A percentile compares a stretch with the other conserved stretches of the same genome.
These are phyloP conservation scores for Fukomys damarensis DNA, from an alignment of 2,113 vertebrate species.

Conservation along the genomic window DNA sequence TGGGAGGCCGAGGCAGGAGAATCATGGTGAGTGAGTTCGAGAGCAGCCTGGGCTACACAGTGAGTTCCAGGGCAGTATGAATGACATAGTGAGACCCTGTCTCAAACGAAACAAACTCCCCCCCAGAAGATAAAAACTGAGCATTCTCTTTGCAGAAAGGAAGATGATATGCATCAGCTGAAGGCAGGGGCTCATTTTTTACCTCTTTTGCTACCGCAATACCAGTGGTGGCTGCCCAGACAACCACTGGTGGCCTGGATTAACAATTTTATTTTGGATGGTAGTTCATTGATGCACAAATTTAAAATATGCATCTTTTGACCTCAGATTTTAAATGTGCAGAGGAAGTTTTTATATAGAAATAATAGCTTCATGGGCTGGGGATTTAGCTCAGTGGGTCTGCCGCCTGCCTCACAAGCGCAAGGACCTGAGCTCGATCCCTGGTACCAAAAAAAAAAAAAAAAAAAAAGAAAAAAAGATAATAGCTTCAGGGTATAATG, in stretches of 20 bases:
- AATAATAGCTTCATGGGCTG: not conserved
- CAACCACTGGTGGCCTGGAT: not conserved
- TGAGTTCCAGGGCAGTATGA: no score
- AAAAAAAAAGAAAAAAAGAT: no score
- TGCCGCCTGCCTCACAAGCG: no score
- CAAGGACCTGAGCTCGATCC: no score
- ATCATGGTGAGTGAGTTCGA: no score
- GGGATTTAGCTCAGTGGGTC: no score
- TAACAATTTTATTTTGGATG: not conserved
- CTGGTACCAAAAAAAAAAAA: no score
- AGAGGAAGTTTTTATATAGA: not conserved
- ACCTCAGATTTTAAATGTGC: conserved; percentile 3
- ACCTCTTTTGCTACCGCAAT: not conserved
- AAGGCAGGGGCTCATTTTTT: not conserved
- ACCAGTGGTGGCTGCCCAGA: not conserved
- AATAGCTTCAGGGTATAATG: no score
- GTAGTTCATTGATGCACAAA: not conserved
- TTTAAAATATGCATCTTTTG: conserved; percentile 13
- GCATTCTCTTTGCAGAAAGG: not conserved
- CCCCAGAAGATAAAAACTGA: not conserved
- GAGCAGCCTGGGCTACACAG: no score
- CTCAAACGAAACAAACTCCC: no score
- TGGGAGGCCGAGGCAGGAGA: no score
- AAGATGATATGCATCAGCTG: not conserved
- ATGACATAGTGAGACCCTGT: no score